These are phyloP conservation scores for Noctua pronuba DNA, from an alignment of 2,888 invertebrate genomes.

Conservation along the genomic window DNA sequence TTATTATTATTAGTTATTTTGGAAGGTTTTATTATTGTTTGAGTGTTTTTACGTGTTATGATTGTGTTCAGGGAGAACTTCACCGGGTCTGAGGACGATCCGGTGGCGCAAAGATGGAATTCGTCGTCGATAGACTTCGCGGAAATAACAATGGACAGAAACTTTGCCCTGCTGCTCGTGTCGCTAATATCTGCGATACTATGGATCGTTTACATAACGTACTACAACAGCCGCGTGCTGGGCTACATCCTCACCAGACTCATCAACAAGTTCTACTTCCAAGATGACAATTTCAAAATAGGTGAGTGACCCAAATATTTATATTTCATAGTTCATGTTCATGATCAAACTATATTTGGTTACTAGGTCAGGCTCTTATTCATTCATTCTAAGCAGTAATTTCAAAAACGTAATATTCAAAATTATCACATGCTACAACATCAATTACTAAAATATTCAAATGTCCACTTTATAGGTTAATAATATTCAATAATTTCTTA, in stretches of 20 bases:
- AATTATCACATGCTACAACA: background rate
- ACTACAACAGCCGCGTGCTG: constrained; percentile 97
- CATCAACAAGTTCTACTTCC: constrained; percentile 96
- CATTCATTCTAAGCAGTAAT: background rate
- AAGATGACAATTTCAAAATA: constrained; percentile 96
- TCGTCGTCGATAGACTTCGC: constrained; percentile 90
- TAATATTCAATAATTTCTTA: constrained; percentile 8
- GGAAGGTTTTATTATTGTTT: constrained; percentile 66
- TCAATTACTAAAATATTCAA: background rate
- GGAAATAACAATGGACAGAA: constrained; percentile 94
- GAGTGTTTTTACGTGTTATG: constrained; percentile 62
- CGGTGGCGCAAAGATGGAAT: constrained; percentile 90
- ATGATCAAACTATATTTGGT: constrained; percentile 39
- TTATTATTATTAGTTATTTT: constrained; percentile 70
- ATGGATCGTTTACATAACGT: constrained; percentile 98
- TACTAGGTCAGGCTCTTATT: constrained; percentile 26
- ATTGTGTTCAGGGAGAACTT: constrained; percentile 81
- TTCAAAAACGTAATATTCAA: background rate
- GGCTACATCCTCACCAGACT: constrained; percentile 97
- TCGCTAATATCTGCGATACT: constrained; percentile 95
- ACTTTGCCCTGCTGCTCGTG: constrained; percentile 93
- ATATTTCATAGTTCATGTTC: constrained; percentile 56
- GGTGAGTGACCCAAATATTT: constrained; percentile 89
- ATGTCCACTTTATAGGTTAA: constrained; percentile 12
- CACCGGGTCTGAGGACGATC: constrained; percentile 78